A percentile compares a stretch with the other conserved stretches of the same genome.
phyloP scores from a whole-genome alignment of 2,888 invertebrate species.

The Scaptomyza polygonia region DNA sequence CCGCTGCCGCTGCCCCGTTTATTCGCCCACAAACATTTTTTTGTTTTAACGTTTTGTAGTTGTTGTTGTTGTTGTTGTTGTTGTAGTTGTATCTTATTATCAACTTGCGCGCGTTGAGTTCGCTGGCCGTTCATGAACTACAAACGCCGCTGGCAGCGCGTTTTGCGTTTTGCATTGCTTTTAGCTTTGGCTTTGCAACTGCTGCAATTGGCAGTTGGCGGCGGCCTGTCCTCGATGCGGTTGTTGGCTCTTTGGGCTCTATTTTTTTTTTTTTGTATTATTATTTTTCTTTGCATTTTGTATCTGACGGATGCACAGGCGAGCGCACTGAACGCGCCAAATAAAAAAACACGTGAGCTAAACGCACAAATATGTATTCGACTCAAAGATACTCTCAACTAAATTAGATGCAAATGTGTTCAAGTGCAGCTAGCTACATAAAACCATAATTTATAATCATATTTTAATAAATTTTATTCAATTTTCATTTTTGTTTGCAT shows the following conservation, averaged over 20 bases:
- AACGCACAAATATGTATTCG: conserved; percentile 16
- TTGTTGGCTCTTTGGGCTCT: conserved; percentile 62
- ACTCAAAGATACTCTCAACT: conserved; percentile 36
- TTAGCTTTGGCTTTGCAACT: conserved; percentile 28
- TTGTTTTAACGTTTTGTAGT: background rate
- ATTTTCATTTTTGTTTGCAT: too few relatives aligned
- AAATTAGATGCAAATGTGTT: background rate
- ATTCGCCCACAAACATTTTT: conserved; percentile 16
- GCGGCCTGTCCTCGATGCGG: conserved; percentile 67
- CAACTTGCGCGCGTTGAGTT: conserved; percentile 61
- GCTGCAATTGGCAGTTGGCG: conserved; percentile 39
- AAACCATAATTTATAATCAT: too few relatives aligned
- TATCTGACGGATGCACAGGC: conserved; percentile 60
- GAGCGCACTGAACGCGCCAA: conserved; percentile 56
- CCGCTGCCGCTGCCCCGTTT: background rate
- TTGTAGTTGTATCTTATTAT: conserved; percentile 61
- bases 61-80: conserved; percentile 4
- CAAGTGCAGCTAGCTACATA: background rate
- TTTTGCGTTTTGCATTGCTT: conserved; percentile 54
- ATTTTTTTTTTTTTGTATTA: background rate
- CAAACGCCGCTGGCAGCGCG: conserved; percentile 71
- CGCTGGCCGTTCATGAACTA: conserved; percentile 76
- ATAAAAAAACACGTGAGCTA: conserved; percentile 27
- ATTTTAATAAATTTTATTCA: too few relatives aligned
- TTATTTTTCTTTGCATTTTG: conserved; percentile 27